These are phyloP conservation scores for Netelia melanura DNA, from an alignment of 2,888 invertebrate genomes.

Conservation along the genomic window DNA sequence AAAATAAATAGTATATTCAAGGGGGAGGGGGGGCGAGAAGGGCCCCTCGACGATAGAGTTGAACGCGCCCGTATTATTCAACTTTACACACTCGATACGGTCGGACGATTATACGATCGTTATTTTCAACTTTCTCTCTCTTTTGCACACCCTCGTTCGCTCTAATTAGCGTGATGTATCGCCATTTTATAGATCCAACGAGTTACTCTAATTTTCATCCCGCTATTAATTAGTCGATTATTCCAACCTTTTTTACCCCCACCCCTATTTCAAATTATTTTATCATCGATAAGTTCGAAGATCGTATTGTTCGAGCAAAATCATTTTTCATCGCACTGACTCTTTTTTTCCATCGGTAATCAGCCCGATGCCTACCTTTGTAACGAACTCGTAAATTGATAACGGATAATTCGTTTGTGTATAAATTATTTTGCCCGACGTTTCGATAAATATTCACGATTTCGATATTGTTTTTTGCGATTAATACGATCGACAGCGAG, in stretches of 20 bases:
- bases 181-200: slow-evolving; percentile 36
- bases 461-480: too few relatives aligned
- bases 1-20: slow-evolving; percentile 44
- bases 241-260: slow-evolving; percentile 28
- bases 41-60: background rate
- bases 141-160: slow-evolving; percentile 2
- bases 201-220: slow-evolving; percentile 50
- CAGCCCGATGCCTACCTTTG: too few relatives aligned
- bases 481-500: too few relatives aligned
- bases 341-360: background rate
- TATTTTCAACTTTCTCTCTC: slow-evolving; percentile 3
- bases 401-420: too few relatives aligned
- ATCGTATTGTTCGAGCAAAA: background rate
- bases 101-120: background rate
- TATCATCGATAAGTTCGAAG: background rate
- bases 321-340: background rate
- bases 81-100: background rate
- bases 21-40: background rate
- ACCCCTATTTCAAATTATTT: background rate
- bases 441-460: background rate
- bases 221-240: slow-evolving; percentile 56
- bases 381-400: too few relatives aligned
- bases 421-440: too few relatives aligned
- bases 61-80: background rate
- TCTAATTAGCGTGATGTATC: slow-evolving; percentile 45